Conservation (phyloP, 2,113 vertebrate genomes). For the Scatophagus argus region DNA sequence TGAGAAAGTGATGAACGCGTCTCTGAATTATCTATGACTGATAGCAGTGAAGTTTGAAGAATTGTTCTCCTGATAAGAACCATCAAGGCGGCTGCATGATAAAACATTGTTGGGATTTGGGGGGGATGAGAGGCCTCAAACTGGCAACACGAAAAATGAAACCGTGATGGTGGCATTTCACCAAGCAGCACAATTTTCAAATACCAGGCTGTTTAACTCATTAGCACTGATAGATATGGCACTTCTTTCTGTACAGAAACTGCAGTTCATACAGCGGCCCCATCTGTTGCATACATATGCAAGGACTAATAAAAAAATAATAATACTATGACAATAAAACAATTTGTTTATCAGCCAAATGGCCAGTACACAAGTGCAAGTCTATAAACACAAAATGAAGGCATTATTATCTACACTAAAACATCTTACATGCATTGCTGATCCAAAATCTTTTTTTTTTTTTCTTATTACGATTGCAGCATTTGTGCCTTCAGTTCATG, state of each 20-base stretch:
- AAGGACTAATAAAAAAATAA: slow-evolving; percentile 26
- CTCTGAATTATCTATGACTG: slow-evolving; percentile 19
- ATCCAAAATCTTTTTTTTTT: slow-evolving; percentile 14
- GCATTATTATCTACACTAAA: slow-evolving; percentile 24
- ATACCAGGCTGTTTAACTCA: neutral
- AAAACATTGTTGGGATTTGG: neutral
- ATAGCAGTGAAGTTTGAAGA: slow-evolving; percentile 8
- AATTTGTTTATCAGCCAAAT: neutral
- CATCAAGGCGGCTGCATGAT: slow-evolving; percentile 25
- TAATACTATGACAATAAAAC: slow-evolving; percentile 30
- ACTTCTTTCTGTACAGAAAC: slow-evolving; percentile 23
- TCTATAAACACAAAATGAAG: slow-evolving; percentile 33
- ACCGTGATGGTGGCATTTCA: neutral
- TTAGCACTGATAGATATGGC: neutral
- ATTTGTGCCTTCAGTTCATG: slow-evolving; percentile 17
- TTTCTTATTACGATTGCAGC: slow-evolving; percentile 17
- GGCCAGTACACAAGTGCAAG: slow-evolving; percentile 9
- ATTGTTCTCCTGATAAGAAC: neutral
- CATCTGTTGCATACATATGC: slow-evolving; percentile 19
- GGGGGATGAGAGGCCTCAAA: neutral
- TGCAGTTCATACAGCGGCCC: slow-evolving; percentile 15
- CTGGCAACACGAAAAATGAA: neutral
- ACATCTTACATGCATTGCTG: slow-evolving; percentile 51
- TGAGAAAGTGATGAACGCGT: slow-evolving; percentile 2
- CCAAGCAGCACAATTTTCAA: neutral